A percentile compares a stretch with the other conserved stretches of the same genome.
Evolutionary conservation across 2,888 invertebrate genomes (phyloP).

Genomic region (Caenorhabditis japonica): DNA sequence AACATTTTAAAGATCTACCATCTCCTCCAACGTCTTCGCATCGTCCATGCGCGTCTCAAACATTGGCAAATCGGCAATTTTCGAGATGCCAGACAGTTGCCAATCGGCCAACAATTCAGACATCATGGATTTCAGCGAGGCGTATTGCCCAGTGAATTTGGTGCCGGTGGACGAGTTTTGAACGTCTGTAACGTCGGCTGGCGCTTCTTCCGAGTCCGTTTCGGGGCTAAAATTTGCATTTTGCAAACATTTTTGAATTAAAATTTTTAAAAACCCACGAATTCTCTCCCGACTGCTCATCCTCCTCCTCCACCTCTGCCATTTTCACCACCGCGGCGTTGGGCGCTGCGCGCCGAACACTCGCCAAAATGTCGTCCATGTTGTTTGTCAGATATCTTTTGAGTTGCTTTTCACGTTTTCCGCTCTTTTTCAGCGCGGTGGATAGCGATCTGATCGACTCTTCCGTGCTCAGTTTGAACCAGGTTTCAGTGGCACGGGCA

Average conservation of each 20-base stretch:
- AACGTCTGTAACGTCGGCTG: background rate
- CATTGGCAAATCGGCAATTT: conserved; percentile 9
- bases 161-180: background rate
- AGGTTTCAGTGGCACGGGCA: background rate
- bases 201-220: background rate
- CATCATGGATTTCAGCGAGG: conserved; percentile 20
- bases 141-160: conserved; percentile 21
- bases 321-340: background rate
- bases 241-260: background rate
- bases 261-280: conserved; percentile 1
- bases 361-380: conserved; percentile 26
- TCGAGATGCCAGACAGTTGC: conserved; percentile 24
- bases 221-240: background rate
- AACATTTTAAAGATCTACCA: too few species aligned
- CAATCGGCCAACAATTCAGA: conserved; percentile 21
- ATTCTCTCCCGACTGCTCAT: background rate
- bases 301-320: conserved; percentile 23
- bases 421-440: conserved; percentile 16
- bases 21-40: conserved; percentile 30
- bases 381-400: conserved; percentile 24
- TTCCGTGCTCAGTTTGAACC: conserved; percentile 25
- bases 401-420: conserved; percentile 31
- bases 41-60: conserved; percentile 26
- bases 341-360: conserved; percentile 1
- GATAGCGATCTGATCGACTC: conserved; percentile 6